Evolutionary conservation across 2,888 invertebrate species (phyloP), one percentile per base, ranked within the genome.

Genomic region (Callyntrura sp.): DNA sequence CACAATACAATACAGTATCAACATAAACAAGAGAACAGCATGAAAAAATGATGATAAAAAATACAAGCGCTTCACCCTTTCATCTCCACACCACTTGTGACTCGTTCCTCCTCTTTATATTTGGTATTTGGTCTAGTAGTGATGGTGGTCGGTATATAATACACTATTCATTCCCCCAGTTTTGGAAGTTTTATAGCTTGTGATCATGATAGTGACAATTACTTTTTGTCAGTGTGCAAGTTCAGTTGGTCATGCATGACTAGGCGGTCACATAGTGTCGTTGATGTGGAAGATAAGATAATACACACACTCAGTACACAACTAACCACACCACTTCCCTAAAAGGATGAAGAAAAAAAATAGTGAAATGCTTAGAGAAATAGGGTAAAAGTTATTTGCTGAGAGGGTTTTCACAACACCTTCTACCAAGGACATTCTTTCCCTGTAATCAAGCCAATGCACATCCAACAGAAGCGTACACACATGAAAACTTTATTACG

Each of bases 201-300:
- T 51, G 51, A 51, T 51, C 51, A 51, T 51, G 51, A 51, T 51
- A 51, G 51, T 51, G 51, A 51, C 51, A 51, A 51, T 51, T 51
- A n/a, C 51, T 51, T 4, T 51, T n/a, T n/a, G n/a, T n/a, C n/a
- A n/a, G n/a, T n/a, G n/a, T n/a, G n/a, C n/a, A n/a, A n/a, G n/a
- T n/a, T n/a, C n/a, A n/a, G n/a, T n/a, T n/a, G n/a, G n/a, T n/a
- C n/a, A n/a, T n/a, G n/a, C n/a, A n/a, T n/a, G n/a, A n/a, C n/a
- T n/a, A n/a, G n/a, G n/a, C n/a, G n/a, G n/a, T n/a, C n/a, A n/a
- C n/a, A n/a, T n/a, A n/a, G n/a, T n/a, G n/a, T n/a, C n/a, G n/a
- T n/a, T n/a, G n/a, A n/a, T n/a, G n/a, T n/a, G n/a, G n/a, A n/a
- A n/a, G n/a, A n/a, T n/a, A n/a, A n/a, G n/a, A n/a, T n/a, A n/a